Percentiles rank a stretch among this genome's conserved stretches.
These are phyloP conservation scores for Girardinus metallicus DNA, from an alignment of 2,797 vertebrate genomes.

Conservation along the genomic window DNA sequence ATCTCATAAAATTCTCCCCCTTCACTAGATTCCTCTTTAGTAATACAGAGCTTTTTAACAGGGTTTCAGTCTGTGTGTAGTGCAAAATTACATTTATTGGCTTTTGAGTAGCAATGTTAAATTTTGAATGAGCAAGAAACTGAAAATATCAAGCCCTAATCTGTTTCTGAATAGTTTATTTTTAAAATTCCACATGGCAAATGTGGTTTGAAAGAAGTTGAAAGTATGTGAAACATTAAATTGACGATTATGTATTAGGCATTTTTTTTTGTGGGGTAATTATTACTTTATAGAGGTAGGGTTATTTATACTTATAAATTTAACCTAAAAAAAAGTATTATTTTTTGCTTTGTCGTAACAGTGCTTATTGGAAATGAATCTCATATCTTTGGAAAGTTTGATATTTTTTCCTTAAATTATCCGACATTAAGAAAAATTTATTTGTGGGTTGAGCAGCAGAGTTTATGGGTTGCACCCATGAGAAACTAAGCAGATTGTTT, in stretches of 20 bases:
- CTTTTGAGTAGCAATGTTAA: slow-evolving; percentile 12
- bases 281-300: not conserved
- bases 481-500: not conserved
- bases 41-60: slow-evolving; percentile 39
- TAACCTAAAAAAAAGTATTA: not conserved
- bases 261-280: not conserved
- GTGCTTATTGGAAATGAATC: not conserved
- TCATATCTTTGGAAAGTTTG: not conserved
- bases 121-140: slow-evolving; percentile 36
- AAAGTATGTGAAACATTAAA: not conserved
- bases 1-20: slow-evolving; percentile 35
- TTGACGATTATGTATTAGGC: not conserved
- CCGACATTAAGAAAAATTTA: not conserved
- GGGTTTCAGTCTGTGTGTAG: slow-evolving; percentile 19
- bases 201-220: not conserved
- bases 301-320: not conserved
- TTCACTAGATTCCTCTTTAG: slow-evolving; percentile 20
- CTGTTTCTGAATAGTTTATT: not conserved
- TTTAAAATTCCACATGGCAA: not conserved
- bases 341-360: not conserved
- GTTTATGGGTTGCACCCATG: not conserved
- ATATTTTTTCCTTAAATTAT: not conserved
- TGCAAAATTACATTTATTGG: slow-evolving; percentile 18
- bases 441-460: not conserved
- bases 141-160: slow-evolving; percentile 15